A percentile compares a stretch with the other conserved stretches of the same genome.
Conservation (phyloP, 2,113 vertebrate genomes). For the Ammodytes marinus region DNA sequence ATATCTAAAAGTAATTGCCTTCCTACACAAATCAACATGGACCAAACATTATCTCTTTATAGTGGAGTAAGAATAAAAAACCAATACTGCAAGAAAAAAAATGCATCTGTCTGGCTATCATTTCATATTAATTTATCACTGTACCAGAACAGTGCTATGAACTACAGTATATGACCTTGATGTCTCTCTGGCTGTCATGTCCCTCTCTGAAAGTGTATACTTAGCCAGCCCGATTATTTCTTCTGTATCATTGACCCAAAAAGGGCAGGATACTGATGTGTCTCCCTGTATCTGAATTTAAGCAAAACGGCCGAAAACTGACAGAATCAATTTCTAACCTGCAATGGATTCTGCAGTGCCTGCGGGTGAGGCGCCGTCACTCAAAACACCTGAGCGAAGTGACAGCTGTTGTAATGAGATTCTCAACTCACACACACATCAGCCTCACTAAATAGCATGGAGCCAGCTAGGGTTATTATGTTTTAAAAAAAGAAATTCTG, state of each 20-base stretch:
- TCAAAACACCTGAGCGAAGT: slow-evolving; percentile 73
- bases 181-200: slow-evolving; percentile 1
- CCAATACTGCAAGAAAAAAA: background rate
- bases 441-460: slow-evolving; percentile 47
- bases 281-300: slow-evolving; percentile 73
- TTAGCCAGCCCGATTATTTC: background rate
- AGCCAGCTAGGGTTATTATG: slow-evolving; percentile 25
- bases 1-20: background rate
- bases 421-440: slow-evolving; percentile 56
- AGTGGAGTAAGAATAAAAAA: background rate
- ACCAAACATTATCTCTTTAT: background rate
- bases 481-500: slow-evolving; percentile 33
- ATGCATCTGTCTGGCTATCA: too few relatives aligned
- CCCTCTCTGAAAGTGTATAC: slow-evolving; percentile 14
- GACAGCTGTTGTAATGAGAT: slow-evolving; percentile 74
- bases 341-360: slow-evolving; percentile 52
- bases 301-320: slow-evolving; percentile 40
- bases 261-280: slow-evolving; percentile 52
- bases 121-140: background rate
- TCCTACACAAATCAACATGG: background rate
- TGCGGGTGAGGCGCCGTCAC: slow-evolving; percentile 59
- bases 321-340: slow-evolving; percentile 70
- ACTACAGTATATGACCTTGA: background rate
- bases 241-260: slow-evolving; percentile 30
- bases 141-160: background rate